Conservation (phyloP, 2,113 vertebrate species). For the Melanerpes aurifrons region DNA sequence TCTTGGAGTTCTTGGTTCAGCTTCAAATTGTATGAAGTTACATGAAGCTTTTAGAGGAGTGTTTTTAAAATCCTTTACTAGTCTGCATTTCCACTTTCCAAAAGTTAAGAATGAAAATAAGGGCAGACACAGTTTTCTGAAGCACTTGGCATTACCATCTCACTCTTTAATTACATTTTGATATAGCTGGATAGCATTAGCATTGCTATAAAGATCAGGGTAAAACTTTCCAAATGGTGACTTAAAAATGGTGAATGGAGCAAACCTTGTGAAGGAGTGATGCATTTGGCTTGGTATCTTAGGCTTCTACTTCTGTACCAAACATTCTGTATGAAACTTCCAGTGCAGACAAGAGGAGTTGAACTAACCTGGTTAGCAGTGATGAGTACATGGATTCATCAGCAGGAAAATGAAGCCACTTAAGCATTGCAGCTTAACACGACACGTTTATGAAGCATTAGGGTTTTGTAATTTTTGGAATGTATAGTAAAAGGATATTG, state of each 20-base stretch:
- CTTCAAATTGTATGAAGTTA: not conserved
- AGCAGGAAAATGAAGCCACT: not conserved
- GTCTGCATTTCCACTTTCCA: not conserved
- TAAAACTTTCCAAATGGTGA: no score
- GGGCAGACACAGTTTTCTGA: not conserved
- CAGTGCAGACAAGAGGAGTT: not conserved
- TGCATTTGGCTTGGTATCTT: not conserved
- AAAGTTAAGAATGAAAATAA: not conserved
- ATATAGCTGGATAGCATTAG: not conserved
- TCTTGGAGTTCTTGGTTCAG: not conserved
- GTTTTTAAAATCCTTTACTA: not conserved
- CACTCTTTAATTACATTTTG: not conserved
- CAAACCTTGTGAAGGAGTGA: not conserved
- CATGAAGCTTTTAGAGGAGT: not conserved
- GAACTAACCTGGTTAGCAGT: not conserved
- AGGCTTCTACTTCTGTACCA: not conserved
- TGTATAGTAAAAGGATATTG: not conserved
- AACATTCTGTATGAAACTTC: not conserved
- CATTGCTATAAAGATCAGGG: not conserved
- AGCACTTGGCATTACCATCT: not conserved
- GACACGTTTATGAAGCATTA: not conserved
- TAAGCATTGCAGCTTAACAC: not conserved
- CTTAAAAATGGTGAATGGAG: not conserved
- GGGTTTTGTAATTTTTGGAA: rapidly evolving
- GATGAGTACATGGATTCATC: not conserved